These are phyloP conservation scores for Caretta caretta DNA, from an alignment of 2,113 vertebrate genomes.

Conservation along the genomic window DNA sequence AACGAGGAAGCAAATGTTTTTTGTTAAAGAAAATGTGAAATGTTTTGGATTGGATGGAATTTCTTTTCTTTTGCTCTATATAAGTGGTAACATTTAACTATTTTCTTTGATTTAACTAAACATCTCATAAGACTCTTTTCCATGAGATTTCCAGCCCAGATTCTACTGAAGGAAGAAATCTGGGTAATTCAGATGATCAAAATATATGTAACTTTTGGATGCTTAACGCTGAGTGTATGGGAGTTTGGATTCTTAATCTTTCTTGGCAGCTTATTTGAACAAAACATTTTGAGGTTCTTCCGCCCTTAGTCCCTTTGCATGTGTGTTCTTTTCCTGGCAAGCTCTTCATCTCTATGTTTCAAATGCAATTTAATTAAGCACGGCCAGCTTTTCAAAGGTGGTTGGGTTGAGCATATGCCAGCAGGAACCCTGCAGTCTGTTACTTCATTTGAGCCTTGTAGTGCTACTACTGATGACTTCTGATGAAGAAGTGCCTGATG, in stretches of 20 bases:
- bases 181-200: constrained; percentile 26
- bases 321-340: constrained; percentile 4
- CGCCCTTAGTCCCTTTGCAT: background rate
- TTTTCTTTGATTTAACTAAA: constrained; percentile 49
- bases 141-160: constrained; percentile 43
- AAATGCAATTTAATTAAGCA: background rate
- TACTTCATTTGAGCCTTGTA: background rate
- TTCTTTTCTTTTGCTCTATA: background rate
- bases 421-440: background rate
- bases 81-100: constrained; percentile 30
- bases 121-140: constrained; percentile 22
- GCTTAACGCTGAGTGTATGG: constrained; percentile 1
- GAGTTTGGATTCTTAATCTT: constrained; percentile 45
- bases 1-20: constrained; percentile 39
- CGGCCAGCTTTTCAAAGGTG: background rate
- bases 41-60: constrained; percentile 28
- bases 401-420: background rate
- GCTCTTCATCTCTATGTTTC: background rate
- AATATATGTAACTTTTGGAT: constrained; percentile 10
- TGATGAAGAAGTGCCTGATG: background rate
- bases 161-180: constrained; percentile 52
- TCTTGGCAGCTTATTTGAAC: background rate
- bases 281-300: constrained; percentile 23
- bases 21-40: constrained; percentile 29
- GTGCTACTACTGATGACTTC: background rate